Evolutionary conservation across 2,797 vertebrate species (phyloP).

Genomic region (Rhincodon typus): DNA sequence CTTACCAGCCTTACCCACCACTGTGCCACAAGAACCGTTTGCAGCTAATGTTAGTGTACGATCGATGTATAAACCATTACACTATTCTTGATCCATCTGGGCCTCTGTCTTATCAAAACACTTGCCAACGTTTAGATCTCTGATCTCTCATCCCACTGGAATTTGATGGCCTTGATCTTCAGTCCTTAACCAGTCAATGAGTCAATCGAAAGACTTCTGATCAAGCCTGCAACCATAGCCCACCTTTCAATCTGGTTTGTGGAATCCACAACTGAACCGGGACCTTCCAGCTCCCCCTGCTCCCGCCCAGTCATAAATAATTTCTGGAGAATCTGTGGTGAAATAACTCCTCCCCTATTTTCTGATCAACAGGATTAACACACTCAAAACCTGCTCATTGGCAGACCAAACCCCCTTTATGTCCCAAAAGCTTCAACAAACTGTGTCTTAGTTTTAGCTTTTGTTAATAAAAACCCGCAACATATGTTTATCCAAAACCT

Average conservation of each 20-base stretch:
- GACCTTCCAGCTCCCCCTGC: no score
- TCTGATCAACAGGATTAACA: background rate
- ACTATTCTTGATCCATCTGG: background rate
- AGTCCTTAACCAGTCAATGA: background rate
- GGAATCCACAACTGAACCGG: background rate
- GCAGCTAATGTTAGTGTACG: no score
- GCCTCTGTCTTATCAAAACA: background rate
- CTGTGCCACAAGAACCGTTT: no score
- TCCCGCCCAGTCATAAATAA: background rate
- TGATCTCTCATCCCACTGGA: background rate
- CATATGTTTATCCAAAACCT: background rate
- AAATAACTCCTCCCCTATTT: background rate
- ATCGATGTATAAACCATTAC: background rate
- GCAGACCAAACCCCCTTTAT: no score
- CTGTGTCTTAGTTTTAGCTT: background rate
- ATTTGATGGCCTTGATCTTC: background rate
- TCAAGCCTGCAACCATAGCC: background rate
- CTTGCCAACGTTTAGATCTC: background rate
- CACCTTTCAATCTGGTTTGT: background rate
- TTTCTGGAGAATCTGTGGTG: background rate
- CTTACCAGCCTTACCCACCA: no score
- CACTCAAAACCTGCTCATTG: no score
- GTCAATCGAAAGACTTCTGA: background rate
- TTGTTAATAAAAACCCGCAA: background rate
- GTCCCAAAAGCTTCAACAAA: no score